These are phyloP conservation scores for Caenorhabditis uteleia DNA, from an alignment of 2,888 invertebrate genomes.

Conservation along the genomic window DNA sequence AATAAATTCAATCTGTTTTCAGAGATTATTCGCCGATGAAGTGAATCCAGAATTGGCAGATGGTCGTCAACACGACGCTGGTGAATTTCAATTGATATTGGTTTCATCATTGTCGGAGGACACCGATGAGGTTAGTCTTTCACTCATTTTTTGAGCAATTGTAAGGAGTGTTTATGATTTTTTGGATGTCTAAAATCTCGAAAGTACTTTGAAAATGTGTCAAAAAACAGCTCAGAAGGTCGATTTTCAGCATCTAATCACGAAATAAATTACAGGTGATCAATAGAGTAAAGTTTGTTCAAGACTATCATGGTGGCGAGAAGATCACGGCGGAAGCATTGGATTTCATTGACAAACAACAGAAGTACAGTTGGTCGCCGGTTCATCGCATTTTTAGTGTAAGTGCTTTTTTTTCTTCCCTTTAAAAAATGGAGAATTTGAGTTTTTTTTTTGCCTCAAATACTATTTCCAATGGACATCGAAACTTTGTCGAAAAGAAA, in stretches of 20 bases:
- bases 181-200: no score
- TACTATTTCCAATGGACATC: no score
- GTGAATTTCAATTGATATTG: constrained; percentile 74
- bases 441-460: neutral
- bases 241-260: constrained; percentile 1
- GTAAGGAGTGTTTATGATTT: neutral
- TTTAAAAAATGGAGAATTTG: no score
- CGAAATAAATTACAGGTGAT: constrained; percentile 33
- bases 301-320: constrained; percentile 60
- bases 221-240: no score
- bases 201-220: neutral
- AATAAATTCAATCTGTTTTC: constrained; percentile 18
- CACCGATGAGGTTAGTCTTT: constrained; percentile 52
- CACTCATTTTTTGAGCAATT: neutral
- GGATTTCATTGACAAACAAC: constrained; percentile 45
- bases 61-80: constrained; percentile 74
- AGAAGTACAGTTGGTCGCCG: constrained; percentile 55
- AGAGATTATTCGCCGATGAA: constrained; percentile 46
- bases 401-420: no score
- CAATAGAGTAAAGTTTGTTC: constrained; percentile 51
- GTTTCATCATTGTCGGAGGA: constrained; percentile 71
- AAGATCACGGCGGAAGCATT: constrained; percentile 46
- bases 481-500: no score
- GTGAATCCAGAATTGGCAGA: constrained; percentile 53
- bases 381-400: constrained; percentile 62